Evolutionary conservation across 2,113 vertebrate species (phyloP).

Genomic region (Patagioenas fasciata): DNA sequence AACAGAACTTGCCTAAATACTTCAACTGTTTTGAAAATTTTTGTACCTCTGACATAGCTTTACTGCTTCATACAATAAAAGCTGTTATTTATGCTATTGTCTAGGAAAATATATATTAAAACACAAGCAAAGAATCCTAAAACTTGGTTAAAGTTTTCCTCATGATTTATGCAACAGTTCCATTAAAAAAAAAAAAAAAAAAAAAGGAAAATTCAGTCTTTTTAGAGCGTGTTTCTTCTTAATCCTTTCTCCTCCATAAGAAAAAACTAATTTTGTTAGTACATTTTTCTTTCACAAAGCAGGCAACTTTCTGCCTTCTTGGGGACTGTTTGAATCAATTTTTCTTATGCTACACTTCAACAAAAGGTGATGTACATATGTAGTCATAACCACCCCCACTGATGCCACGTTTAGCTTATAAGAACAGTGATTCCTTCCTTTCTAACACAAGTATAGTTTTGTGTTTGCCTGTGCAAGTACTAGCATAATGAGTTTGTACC

Average conservation of each 20-base stretch:
- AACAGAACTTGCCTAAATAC: neutral
- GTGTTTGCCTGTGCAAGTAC: neutral
- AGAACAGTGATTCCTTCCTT: neutral
- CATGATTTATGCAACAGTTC: neutral
- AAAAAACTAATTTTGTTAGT: neutral
- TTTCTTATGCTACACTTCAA: neutral
- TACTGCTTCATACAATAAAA: neutral
- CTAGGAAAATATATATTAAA: neutral
- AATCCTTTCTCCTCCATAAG: neutral
- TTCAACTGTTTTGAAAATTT: neutral
- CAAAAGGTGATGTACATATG: neutral
- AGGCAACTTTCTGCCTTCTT: neutral
- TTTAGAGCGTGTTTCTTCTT: neutral
- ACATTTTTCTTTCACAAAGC: neutral
- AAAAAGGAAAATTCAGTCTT: neutral
- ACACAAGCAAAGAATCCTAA: neutral
- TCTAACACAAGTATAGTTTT: neutral
- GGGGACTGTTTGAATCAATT: neutral
- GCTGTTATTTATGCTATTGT: neutral
- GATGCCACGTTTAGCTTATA: neutral
- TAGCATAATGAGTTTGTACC: neutral
- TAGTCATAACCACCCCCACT: neutral
- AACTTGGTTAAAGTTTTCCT: neutral
- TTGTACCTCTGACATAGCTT: neutral
- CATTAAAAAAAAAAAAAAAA: neutral